phyloP scores from a whole-genome alignment of 2,797 vertebrate species.

The Falco columbarius region DNA sequence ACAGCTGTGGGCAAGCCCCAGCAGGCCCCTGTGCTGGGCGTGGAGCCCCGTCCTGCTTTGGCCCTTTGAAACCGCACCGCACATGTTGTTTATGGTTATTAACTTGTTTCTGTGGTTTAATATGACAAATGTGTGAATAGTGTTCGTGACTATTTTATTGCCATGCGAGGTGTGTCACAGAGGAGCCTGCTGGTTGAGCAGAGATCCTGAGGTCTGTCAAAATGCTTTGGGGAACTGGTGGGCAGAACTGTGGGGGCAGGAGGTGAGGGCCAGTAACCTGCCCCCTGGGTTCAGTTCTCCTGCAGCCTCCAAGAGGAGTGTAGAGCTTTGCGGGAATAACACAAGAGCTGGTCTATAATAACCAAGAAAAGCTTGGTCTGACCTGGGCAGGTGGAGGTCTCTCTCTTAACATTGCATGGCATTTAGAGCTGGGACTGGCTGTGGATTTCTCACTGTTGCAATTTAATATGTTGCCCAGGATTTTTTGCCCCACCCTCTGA shows the following conservation, averaged over 20 bases:
- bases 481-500: too few relatives aligned
- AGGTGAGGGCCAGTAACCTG: neutral
- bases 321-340: fast-evolving
- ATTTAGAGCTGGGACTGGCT: too few relatives aligned
- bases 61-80: neutral
- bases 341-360: neutral
- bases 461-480: neutral
- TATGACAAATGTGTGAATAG: fast-evolving
- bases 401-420: fast-evolving
- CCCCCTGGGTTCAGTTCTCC: neutral
- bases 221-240: fast-evolving
- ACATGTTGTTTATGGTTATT: neutral
- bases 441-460: neutral
- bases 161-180: fast-evolving
- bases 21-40: fast-evolving
- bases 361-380: neutral
- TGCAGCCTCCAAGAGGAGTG: neutral
- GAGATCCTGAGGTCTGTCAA: neutral
- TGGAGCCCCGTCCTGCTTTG: fast-evolving
- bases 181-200: neutral
- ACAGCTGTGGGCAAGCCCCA: too few relatives aligned
- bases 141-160: fast-evolving
- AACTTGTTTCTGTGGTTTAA: neutral
- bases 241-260: neutral
- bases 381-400: neutral